These are phyloP conservation scores for Andricus grossulariae DNA, from an alignment of 1,140 invertebrate genomes.

Conservation along the genomic window DNA sequence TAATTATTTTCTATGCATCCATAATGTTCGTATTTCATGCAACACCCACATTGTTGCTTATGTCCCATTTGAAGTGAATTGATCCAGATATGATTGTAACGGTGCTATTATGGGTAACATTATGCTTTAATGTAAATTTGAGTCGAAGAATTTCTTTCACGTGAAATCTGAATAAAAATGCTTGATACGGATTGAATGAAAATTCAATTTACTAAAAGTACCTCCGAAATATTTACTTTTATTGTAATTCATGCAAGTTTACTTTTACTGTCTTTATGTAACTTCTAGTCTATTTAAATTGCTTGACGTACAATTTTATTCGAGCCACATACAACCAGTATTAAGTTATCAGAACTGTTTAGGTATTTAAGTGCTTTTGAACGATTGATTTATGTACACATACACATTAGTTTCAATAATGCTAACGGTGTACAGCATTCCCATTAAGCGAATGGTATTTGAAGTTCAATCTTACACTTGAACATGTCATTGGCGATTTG, in stretches of 20 bases:
- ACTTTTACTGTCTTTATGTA: no score
- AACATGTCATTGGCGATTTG: not conserved
- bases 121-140: no score
- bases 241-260: no score
- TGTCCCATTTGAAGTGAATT: not conserved
- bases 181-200: no score
- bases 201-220: no score
- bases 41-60: conserved; percentile 21
- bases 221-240: no score
- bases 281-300: not conserved
- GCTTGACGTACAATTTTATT: conserved; percentile 7
- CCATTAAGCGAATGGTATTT: conserved; percentile 3
- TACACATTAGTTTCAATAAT: not conserved
- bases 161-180: no score
- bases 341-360: conserved; percentile 6
- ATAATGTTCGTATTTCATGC: conserved; percentile 4
- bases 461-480: not conserved
- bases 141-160: no score
- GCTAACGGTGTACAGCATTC: not conserved
- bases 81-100: not conserved
- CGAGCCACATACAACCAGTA: not conserved
- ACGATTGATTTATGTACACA: conserved; percentile 8
- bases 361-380: not conserved
- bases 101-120: no score
- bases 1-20: conserved; percentile 4